Conservation (phyloP, 2,797 vertebrate genomes). For the Buphagus erythrorhynchus region DNA sequence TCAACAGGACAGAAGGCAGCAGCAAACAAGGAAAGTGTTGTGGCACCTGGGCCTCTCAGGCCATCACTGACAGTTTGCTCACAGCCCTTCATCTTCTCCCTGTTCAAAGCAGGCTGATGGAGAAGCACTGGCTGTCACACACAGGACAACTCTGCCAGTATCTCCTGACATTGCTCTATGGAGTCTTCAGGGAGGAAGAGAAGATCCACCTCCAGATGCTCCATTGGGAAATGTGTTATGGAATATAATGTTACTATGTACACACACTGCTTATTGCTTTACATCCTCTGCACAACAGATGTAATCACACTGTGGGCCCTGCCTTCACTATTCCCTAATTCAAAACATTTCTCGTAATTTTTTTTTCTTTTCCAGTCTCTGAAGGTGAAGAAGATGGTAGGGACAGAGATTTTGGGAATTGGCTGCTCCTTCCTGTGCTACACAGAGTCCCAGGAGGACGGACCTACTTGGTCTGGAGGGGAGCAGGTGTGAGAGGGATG, state of each 20-base stretch:
- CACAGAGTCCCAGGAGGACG: no score
- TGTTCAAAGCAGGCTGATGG: background rate
- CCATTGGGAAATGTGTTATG: background rate
- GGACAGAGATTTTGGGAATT: background rate
- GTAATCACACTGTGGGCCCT: background rate
- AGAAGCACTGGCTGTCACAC: background rate
- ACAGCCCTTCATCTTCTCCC: background rate
- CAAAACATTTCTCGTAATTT: background rate
- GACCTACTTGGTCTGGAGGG: rapidly evolving
- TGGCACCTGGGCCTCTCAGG: background rate
- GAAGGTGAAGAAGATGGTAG: background rate
- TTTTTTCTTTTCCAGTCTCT: background rate
- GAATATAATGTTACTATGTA: background rate
- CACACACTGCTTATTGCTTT: background rate
- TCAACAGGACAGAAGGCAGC: background rate
- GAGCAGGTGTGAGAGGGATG: background rate
- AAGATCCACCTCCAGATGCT: background rate
- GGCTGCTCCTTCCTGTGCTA: background rate
- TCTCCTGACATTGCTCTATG: background rate
- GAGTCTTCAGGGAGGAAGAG: background rate
- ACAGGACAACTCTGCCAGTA: background rate
- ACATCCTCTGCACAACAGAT: background rate
- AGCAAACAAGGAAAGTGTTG: background rate
- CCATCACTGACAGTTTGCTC: background rate
- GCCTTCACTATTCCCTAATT: background rate